phyloP scores from a whole-genome alignment of 2,888 invertebrate genomes.

The Drosophila mayaguana region DNA sequence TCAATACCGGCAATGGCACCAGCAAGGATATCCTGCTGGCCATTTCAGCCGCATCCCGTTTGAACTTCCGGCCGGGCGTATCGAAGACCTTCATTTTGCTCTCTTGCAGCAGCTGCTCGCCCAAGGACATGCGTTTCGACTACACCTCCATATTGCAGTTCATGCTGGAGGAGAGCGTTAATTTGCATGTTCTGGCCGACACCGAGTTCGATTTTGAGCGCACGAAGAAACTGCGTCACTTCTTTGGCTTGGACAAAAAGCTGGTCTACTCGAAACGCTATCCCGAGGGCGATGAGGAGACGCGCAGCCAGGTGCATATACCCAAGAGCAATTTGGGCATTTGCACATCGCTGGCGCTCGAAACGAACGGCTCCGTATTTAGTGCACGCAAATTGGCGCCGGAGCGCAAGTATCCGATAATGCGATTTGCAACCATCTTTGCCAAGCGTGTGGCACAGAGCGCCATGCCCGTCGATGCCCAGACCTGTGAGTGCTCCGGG shows the following conservation, averaged over 20 bases:
- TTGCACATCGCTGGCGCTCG: slow-evolving; percentile 92
- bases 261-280: slow-evolving; percentile 93
- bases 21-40: slow-evolving; percentile 91
- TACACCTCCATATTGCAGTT: slow-evolving; percentile 93
- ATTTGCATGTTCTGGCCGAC: slow-evolving; percentile 93
- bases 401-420: slow-evolving; percentile 87
- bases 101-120: slow-evolving; percentile 91
- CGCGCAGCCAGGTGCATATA: slow-evolving; percentile 90
- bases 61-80: slow-evolving; percentile 93
- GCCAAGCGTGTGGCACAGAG: slow-evolving; percentile 88
- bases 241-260: slow-evolving; percentile 92
- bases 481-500: slow-evolving; percentile 90
- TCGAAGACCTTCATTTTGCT: slow-evolving; percentile 93
- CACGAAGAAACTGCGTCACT: slow-evolving; percentile 89
- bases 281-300: slow-evolving; percentile 89
- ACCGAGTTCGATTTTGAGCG: slow-evolving; percentile 92
- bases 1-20: slow-evolving; percentile 86
- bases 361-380: slow-evolving; percentile 92
- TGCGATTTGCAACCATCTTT: slow-evolving; percentile 89
- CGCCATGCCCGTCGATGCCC: slow-evolving; percentile 87
- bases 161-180: slow-evolving; percentile 92
- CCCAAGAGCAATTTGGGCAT: slow-evolving; percentile 91
- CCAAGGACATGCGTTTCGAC: slow-evolving; percentile 91
- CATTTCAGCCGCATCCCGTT: slow-evolving; percentile 89
- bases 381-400: slow-evolving; percentile 87